A percentile compares a stretch with the other conserved stretches of the same genome.
These are phyloP conservation scores for Agonum fuliginosum DNA, from an alignment of 2,888 invertebrate genomes.

Conservation along the genomic window DNA sequence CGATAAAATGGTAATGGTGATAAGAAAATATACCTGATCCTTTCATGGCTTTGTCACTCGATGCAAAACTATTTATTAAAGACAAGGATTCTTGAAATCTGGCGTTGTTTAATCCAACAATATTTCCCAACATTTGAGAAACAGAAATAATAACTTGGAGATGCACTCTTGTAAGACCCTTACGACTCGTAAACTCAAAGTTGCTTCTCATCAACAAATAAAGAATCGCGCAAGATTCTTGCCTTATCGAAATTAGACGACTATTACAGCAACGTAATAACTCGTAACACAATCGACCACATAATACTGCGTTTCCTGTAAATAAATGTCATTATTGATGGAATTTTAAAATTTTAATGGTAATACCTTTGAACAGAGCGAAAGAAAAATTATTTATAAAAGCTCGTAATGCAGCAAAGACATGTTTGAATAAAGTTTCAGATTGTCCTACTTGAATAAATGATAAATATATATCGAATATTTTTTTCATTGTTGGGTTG, in stretches of 20 bases:
- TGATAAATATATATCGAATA: slow-evolving; percentile 90
- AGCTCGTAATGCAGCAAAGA: slow-evolving; percentile 92
- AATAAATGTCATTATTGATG: slow-evolving; percentile 58
- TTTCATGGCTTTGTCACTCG: slow-evolving; percentile 95
- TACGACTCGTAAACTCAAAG: slow-evolving; percentile 90
- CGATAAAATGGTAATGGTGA: too few species aligned
- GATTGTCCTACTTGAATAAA: slow-evolving; percentile 93
- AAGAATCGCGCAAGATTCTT: slow-evolving; percentile 93
- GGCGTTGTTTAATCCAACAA: slow-evolving; percentile 93
- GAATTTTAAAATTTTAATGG: slow-evolving; percentile 14
- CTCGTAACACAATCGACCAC: slow-evolving; percentile 87
- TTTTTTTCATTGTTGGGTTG: slow-evolving; percentile 85
- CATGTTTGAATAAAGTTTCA: slow-evolving; percentile 90
- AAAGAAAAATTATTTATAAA: slow-evolving; percentile 92
- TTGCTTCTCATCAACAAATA: slow-evolving; percentile 96
- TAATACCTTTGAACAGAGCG: slow-evolving; percentile 81
- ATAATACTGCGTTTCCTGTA: slow-evolving; percentile 84
- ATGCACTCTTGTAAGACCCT: slow-evolving; percentile 91
- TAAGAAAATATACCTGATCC: slow-evolving; percentile 83
- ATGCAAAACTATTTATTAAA: slow-evolving; percentile 93
- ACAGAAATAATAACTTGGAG: slow-evolving; percentile 96
- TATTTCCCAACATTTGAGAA: slow-evolving; percentile 93
- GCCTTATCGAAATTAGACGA: slow-evolving; percentile 87
- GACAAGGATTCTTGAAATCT: slow-evolving; percentile 95
- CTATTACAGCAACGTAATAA: slow-evolving; percentile 90